Percentiles rank a stretch among this genome's conserved stretches.
Conservation (phyloP, 1,140 invertebrate species). For the Glomeris maerens region DNA sequence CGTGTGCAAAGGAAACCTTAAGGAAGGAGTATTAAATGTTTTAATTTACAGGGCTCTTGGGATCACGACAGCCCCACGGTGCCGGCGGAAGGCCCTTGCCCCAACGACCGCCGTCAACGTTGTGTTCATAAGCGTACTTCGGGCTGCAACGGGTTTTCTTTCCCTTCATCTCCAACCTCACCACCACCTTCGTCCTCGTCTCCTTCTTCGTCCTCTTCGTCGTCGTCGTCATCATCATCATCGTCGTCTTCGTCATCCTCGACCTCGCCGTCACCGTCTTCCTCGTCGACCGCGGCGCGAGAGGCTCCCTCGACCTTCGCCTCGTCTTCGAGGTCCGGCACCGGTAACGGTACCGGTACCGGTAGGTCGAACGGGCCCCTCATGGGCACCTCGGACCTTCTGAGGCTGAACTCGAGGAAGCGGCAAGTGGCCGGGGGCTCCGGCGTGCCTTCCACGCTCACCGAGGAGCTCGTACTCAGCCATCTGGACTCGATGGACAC, state of each 20-base stretch:
- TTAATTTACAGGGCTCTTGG: too few relatives aligned
- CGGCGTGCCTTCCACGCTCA: neutral
- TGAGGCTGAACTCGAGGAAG: neutral
- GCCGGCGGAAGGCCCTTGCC: too few relatives aligned
- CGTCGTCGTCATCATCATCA: neutral
- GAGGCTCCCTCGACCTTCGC: neutral
- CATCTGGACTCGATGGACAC: conserved; percentile 13
- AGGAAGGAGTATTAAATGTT: conserved; percentile 20
- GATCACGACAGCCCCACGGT: too few relatives aligned
- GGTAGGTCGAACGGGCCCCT: neutral
- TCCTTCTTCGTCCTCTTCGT: neutral
- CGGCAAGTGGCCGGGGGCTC: neutral
- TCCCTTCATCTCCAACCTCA: neutral
- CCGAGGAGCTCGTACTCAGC: neutral
- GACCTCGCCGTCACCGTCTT: neutral
- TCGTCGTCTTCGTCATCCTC: neutral
- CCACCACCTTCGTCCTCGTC: neutral
- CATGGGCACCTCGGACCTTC: neutral
- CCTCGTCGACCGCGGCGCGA: neutral
- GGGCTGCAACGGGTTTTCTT: neutral
- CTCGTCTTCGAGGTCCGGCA: neutral
- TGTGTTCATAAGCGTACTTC: too few relatives aligned
- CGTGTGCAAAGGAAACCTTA: too few relatives aligned
- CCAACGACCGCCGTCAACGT: too few relatives aligned
- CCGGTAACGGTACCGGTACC: neutral